Base-by-base conservation (phyloP, 2,888 invertebrate genomes). In the Gymnoscelis rufifasciata region DNA sequence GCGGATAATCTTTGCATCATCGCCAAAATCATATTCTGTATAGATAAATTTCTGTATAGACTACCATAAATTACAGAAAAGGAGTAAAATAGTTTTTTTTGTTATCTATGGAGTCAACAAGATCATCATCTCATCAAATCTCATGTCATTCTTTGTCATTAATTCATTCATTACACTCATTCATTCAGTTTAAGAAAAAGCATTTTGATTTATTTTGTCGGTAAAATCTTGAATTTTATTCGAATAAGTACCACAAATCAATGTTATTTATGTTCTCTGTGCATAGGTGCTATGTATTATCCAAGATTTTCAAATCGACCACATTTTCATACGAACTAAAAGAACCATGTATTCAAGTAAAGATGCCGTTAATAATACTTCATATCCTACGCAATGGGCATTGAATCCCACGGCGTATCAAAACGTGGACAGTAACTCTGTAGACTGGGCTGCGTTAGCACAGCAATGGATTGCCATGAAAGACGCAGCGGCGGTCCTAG, bases 401-500 rank as follows among this genome's bases (percentile, higher is more conserved):
- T 81, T 95, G 52, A 94, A 95, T 83, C 95, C 95, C 50, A 90
- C 93, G 42, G 91, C 93, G 38, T 95, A 94, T 78, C 94, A 94
- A 84, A 94, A 94, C 79, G 90, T 95, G 78, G 92, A 93, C 61
- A 93, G 92, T 66, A 95, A 94, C 73, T 92, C 94, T 83, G 97
- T 98, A 49, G 98, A 98, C 79, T 98, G 98, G 98, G 98, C 97
- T 7, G 93, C 96, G 23, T 88, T 98, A 66, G 98, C 98, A 15
- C 97, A 98, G 73, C 97, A 98, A 91, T 98, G 98, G 98, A 98
- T 98, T 61, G 95, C 95, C 74, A 97, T 97, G 96, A 96, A 97
- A 72, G 95, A 95, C 68, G 92, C 93, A 6, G 81, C 88, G 31
- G 88, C 88, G 27, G 89, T 91, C 27, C 89, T 91, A 27, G 82